Percentiles rank a stretch among this genome's conserved stretches.
phyloP scores from a whole-genome alignment of 2,888 invertebrate genomes.

The Cetonia aurata region DNA sequence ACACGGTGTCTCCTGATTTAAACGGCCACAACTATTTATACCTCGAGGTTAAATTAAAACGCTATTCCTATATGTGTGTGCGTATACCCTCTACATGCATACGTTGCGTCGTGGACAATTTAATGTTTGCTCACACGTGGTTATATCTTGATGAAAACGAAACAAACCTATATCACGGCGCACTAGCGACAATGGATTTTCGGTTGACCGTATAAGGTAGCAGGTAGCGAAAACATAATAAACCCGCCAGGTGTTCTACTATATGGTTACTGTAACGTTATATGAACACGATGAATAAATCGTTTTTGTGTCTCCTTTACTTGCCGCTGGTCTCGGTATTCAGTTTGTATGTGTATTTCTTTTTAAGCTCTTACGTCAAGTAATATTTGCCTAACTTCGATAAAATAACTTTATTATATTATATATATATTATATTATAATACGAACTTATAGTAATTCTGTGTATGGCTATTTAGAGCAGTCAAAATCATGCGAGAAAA shows the following conservation, averaged over 20 bases:
- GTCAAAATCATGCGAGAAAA: too few species aligned
- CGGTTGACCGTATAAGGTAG: conserved; percentile 34
- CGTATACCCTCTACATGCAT: too few species aligned
- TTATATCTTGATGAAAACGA: conserved; percentile 37
- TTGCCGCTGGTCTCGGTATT: too few species aligned
- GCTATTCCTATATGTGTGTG: conserved; percentile 10
- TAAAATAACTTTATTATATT: too few species aligned
- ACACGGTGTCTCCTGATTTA: conserved; percentile 31
- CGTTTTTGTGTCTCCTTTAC: conserved; percentile 4
- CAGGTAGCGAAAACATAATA: conserved; percentile 41
- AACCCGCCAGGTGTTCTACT: conserved; percentile 34
- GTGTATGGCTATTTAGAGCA: too few species aligned
- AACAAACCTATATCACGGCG: conserved; percentile 35
- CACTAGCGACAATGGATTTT: conserved; percentile 35
- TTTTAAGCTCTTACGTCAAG: too few species aligned
- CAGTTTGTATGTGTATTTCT: too few species aligned
- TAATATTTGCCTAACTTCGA: too few species aligned
- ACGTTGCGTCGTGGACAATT: conserved; percentile 11
- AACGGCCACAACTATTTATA: conserved; percentile 34
- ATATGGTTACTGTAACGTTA: conserved; percentile 33
- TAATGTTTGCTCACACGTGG: conserved; percentile 32
- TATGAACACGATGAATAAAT: conserved; percentile 19
- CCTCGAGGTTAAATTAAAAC: conserved; percentile 25
- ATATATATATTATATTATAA: too few species aligned
- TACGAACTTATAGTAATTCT: too few species aligned